Base-by-base conservation (phyloP, 2,888 invertebrate species). In the Polyommatus icarus region DNA sequence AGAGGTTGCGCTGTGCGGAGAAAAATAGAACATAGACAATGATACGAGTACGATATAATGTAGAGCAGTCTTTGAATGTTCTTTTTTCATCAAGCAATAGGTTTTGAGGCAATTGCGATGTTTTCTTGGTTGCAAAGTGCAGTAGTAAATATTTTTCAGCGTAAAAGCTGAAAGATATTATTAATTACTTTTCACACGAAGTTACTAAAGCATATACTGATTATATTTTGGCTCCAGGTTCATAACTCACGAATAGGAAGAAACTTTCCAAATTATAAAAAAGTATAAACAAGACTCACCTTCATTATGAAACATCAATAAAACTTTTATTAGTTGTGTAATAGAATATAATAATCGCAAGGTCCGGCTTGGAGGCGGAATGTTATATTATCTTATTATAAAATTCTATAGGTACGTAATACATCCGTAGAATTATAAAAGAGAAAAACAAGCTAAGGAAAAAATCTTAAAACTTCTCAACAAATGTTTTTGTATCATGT, bases 11-110 rank as follows among this genome's bases (percentile, higher is more conserved):
- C 20, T 50, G 24, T 10, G 24, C 20, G 54, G 18, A 50, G 75
- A 50, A 75, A 75, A 75, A 75, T 75, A 50, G 75, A 50, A 24
- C 75, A 75, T 50, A 67, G 67, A 67, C 67, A 67, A 67, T 67
- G 15, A 67, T 20, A 8, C 24, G 24, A 24, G n/a, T 24, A 24
- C n/a, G 59, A 59, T 61, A 61, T 20, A 61, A 61, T 61, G 10
- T 59, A 59, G 59, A n/a, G 59, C 59, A 59, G 1, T 5, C 3
- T 54, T 54, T 54, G 54, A 54, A 50, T 12, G 50, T 50, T 50
- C 15, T 54, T 54, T 54, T 54, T 50, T 50, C 4, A n/a, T 50
- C 10, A 18, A 54, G 54, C 54, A 54, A 18, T 54, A 54, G 18
- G 15, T 5, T 54, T 46, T 46, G 3, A 46, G 46, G 10, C 10